These are phyloP conservation scores for Carcharodon carcharias DNA, from an alignment of 2,797 vertebrate species.

Conservation along the genomic window DNA sequence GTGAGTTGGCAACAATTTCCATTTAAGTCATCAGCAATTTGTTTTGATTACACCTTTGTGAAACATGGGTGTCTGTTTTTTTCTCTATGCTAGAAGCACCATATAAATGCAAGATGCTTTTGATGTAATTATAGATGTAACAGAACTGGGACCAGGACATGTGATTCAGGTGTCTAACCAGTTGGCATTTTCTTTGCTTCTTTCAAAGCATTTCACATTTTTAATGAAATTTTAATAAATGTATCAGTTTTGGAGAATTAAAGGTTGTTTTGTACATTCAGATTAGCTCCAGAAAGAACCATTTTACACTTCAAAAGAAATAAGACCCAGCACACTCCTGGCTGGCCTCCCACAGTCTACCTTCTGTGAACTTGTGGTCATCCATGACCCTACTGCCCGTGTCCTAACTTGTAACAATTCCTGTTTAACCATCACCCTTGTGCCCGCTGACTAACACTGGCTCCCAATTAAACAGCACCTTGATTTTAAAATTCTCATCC, in stretches of 20 bases:
- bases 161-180: background rate
- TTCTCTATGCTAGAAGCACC: background rate
- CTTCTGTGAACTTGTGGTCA: background rate
- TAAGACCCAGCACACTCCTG: too few relatives aligned
- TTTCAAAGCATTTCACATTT: background rate
- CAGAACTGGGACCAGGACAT: background rate
- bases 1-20: background rate
- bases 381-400: background rate
- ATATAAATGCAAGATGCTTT: background rate
- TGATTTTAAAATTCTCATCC: background rate
- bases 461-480: background rate
- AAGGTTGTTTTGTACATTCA: background rate
- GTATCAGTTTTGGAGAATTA: background rate
- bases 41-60: background rate
- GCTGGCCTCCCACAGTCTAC: too few relatives aligned
- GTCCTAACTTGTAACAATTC: background rate
- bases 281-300: background rate
- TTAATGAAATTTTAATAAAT: background rate
- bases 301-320: too few relatives aligned
- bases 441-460: background rate
- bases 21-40: background rate
- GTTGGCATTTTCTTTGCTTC: background rate
- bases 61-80: background rate
- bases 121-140: background rate
- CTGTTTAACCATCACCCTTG: background rate